Conservation (phyloP, 2,797 vertebrate species). For the Chaetophractus vellerosus region DNA sequence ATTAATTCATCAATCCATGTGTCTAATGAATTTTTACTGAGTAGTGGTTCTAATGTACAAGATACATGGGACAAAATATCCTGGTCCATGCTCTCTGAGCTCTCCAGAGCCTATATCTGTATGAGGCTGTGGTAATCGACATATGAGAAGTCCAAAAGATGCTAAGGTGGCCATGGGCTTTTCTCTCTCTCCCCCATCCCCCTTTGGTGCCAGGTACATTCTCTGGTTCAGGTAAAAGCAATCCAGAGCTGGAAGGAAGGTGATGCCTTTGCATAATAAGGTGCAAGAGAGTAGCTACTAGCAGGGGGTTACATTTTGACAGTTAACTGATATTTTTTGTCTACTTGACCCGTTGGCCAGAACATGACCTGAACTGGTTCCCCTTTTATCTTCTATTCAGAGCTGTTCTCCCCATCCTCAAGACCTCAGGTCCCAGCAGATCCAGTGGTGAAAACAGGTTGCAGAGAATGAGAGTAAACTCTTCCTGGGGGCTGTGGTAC, state of each 20-base stretch:
- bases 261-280: neutral
- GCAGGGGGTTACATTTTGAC: neutral
- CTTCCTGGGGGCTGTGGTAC: neutral
- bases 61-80: neutral
- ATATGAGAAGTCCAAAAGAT: neutral
- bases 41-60: neutral
- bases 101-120: neutral
- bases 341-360: neutral
- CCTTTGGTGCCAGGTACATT: neutral
- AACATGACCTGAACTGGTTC: neutral
- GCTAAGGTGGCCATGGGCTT: neutral
- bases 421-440: neutral
- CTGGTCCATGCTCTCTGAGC: neutral
- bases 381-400: neutral
- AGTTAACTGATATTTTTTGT: neutral
- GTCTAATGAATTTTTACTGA: neutral
- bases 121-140: neutral
- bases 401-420: neutral
- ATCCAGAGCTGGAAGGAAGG: neutral
- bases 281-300: neutral
- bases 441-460: neutral
- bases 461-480: neutral
- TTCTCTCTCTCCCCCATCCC: neutral
- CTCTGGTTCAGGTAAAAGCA: neutral
- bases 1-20: neutral